These are phyloP conservation scores for Accipiter virgatus DNA, from an alignment of 2,113 vertebrate genomes.

Conservation along the genomic window DNA sequence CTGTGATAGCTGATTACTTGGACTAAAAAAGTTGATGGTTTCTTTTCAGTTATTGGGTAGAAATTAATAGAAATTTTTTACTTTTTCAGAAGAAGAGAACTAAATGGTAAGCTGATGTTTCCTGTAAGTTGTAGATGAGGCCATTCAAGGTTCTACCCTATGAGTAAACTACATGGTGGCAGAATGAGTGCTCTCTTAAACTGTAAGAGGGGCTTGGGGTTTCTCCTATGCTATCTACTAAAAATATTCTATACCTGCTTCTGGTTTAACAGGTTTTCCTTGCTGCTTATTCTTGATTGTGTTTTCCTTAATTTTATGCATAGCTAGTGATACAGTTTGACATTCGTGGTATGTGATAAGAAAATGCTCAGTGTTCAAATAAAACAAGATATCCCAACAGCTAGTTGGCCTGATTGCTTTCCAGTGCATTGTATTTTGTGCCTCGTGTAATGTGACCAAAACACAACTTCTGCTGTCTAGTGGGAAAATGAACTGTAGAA, in stretches of 20 bases:
- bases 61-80: background rate
- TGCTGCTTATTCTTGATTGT: background rate
- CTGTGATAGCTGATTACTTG: background rate
- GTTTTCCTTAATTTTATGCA: background rate
- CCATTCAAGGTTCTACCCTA: background rate
- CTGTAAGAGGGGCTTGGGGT: background rate
- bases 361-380: background rate
- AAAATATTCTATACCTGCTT: background rate
- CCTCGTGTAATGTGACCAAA: background rate
- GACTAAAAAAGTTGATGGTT: background rate
- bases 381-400: background rate
- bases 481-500: background rate
- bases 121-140: background rate
- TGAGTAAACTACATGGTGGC: background rate
- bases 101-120: background rate
- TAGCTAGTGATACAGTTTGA: background rate
- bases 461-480: background rate
- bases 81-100: background rate
- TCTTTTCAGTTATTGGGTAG: background rate
- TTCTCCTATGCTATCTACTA: background rate
- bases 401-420: background rate
- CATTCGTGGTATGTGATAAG: background rate
- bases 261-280: background rate
- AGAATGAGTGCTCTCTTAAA: background rate
- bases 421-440: background rate